Evolutionary conservation across 2,797 vertebrate genomes (phyloP).

Genomic region (Cuniculus paca): DNA sequence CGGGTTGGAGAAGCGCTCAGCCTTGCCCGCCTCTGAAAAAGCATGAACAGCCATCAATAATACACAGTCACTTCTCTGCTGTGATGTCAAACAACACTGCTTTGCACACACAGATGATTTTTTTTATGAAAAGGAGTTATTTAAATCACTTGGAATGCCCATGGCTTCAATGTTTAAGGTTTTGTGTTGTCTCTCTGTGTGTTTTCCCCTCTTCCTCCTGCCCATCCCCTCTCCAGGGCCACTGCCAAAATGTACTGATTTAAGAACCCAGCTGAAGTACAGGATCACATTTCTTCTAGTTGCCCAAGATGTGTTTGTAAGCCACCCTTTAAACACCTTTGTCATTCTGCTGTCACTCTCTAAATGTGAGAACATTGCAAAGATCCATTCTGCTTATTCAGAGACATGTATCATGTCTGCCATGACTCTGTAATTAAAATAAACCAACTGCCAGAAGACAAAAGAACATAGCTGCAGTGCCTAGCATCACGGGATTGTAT

Average conservation of each 20-base stretch:
- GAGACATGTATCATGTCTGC: neutral
- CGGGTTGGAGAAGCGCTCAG: slow-evolving; percentile 16
- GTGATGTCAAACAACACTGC: slow-evolving; percentile 42
- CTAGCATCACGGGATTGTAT: neutral
- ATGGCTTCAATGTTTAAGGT: slow-evolving; percentile 52
- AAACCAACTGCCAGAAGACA: neutral
- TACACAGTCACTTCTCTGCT: neutral
- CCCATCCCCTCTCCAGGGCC: neutral
- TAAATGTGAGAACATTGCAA: neutral
- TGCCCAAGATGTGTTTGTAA: slow-evolving; percentile 62
- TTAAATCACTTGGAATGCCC: slow-evolving; percentile 31
- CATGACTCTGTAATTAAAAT: slow-evolving; percentile 35
- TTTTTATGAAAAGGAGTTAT: neutral
- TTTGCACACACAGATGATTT: slow-evolving; percentile 7
- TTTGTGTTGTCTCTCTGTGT: neutral
- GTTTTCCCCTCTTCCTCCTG: neutral
- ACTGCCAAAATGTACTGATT: slow-evolving; percentile 61
- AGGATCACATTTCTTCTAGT: slow-evolving; percentile 54
- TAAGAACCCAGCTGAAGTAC: slow-evolving; percentile 66
- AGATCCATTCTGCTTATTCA: neutral
- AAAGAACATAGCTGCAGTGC: neutral
- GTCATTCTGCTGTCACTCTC: slow-evolving; percentile 71
- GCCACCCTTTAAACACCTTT: slow-evolving; percentile 45
- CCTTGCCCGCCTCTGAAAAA: neutral
- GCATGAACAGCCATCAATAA: neutral